A percentile compares a stretch with the other conserved stretches of the same genome.
Evolutionary conservation across 2,113 vertebrate genomes (phyloP).

Genomic region (Osmerus eperlanus): DNA sequence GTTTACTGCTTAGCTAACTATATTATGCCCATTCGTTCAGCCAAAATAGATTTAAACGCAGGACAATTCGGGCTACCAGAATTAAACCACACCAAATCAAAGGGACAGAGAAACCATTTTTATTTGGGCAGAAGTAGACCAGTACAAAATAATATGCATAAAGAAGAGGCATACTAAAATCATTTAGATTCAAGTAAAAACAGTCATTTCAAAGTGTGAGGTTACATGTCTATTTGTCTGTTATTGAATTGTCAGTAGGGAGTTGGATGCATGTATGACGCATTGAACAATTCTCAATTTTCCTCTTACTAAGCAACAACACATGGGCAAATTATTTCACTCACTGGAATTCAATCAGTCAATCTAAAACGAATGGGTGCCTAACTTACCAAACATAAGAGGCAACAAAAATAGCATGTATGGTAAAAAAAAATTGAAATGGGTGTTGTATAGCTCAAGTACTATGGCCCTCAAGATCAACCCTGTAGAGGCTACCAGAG

Average conservation of each 20-base stretch:
- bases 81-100: not conserved
- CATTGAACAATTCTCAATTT: not conserved
- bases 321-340: constrained; percentile 4
- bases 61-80: not conserved
- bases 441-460: not conserved
- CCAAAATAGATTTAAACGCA: constrained; percentile 2
- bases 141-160: constrained; percentile 62
- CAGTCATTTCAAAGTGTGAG: constrained; percentile 49
- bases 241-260: not conserved
- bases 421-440: constrained; percentile 19
- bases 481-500: not conserved
- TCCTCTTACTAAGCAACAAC: constrained; percentile 5
- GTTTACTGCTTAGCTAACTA: not conserved
- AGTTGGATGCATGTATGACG: not conserved
- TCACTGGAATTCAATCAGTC: not conserved
- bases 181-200: constrained; percentile 61
- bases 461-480: not conserved
- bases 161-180: constrained; percentile 52
- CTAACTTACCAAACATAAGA: constrained; percentile 24
- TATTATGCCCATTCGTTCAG: too few species aligned
- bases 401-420: constrained; percentile 22
- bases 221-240: constrained; percentile 11
- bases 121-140: constrained; percentile 57
- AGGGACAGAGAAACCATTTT: constrained; percentile 48
- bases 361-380: not conserved